phyloP scores from a whole-genome alignment of 2,797 vertebrate species.

The Hapalemur alaotrensis region DNA sequence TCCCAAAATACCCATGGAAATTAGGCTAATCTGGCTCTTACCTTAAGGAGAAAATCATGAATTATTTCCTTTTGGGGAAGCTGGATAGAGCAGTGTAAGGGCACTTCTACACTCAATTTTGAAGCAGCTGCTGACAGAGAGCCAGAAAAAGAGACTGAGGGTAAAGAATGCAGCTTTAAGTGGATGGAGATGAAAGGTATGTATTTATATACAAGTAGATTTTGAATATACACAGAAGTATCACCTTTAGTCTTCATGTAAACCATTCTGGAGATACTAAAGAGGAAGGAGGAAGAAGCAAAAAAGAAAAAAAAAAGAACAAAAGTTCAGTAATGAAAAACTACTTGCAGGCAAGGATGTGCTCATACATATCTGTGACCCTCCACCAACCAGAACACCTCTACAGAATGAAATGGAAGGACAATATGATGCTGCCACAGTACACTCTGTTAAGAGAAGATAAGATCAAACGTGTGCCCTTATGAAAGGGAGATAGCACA shows the following conservation, averaged over 20 bases:
- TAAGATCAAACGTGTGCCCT: constrained; percentile 42
- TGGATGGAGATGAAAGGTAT: neutral
- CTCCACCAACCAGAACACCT: neutral
- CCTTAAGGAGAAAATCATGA: neutral
- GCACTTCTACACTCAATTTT: neutral
- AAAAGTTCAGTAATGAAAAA: neutral
- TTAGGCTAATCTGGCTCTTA: neutral
- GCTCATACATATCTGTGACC: neutral
- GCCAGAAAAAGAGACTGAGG: neutral
- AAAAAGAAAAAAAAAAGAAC: neutral
- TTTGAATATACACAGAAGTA: neutral
- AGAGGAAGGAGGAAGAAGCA: neutral
- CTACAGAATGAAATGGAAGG: neutral
- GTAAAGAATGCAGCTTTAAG: neutral
- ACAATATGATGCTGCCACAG: neutral
- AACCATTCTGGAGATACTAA: neutral
- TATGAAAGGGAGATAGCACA: neutral
- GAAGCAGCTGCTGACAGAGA: neutral
- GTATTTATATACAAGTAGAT: neutral
- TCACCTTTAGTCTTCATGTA: neutral
- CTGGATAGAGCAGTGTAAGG: neutral
- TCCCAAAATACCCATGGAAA: neutral
- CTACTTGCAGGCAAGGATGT: neutral
- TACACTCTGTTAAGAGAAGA: constrained; percentile 24
- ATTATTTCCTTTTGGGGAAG: neutral